Base-by-base conservation (phyloP, 2,113 vertebrate genomes). In the Thomomys bottae region DNA sequence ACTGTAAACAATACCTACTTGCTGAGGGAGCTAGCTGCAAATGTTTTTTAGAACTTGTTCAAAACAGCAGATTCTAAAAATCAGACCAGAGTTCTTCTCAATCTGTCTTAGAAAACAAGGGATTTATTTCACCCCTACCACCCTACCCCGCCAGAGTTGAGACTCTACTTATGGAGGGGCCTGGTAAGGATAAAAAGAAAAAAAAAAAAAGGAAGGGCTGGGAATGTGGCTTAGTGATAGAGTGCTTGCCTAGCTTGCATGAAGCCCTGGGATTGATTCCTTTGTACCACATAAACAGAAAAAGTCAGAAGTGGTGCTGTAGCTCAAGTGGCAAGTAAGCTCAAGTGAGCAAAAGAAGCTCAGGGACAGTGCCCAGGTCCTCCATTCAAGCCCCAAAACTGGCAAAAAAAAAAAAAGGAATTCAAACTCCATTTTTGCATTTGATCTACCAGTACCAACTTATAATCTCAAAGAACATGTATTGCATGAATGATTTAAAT, bases 341-440 rank as follows among this genome's bases (percentile, higher is more conserved):
- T n/a, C n/a, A n/a, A n/a, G n/a, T n/a, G n/a, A n/a, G n/a, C n/a
- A n/a, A n/a, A n/a, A n/a, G n/a, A n/a, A n/a, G n/a, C n/a, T n/a
- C n/a, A n/a, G n/a, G n/a, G n/a, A n/a, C n/a, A n/a, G n/a, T n/a
- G n/a, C n/a, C n/a, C n/a, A n/a, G n/a, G n/a, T n/a, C n/a, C n/a
- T n/a, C n/a, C n/a, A n/a, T n/a, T n/a, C n/a, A n/a, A n/a, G n/a
- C n/a, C n/a, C n/a, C n/a, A n/a, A n/a, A n/a, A n/a, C n/a, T n/a
- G n/a, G n/a, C n/a, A 54, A 54, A 54, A 54, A 54, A 54, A 54
- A 59, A 30, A 77, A 71, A 45, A 34, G 36, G n/a, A 88, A 75
- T 83, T 78, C 91, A 94, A 89, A 85, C 89, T 91, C 28, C 71
- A 15, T 72, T 84, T 81, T 89, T 91, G 84, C 4, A n/a, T 5